phyloP scores from a whole-genome alignment of 2,797 vertebrate genomes.

The Rachycentron canadum region DNA sequence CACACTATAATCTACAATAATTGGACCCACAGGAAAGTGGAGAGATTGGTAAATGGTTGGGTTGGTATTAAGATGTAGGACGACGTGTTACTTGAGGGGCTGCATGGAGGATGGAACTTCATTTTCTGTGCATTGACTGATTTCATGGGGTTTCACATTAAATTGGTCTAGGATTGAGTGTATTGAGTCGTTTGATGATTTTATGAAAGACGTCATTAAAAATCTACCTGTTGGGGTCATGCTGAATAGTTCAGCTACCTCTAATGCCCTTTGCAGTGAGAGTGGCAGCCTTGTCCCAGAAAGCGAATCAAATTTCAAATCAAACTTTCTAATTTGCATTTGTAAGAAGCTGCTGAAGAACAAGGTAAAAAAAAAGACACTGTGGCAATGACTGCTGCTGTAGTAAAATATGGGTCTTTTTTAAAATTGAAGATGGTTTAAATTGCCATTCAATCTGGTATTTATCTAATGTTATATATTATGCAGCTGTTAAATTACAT shows the following conservation, averaged over 20 bases:
- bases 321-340: constrained; percentile 75
- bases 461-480: constrained; percentile 52
- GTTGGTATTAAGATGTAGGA: constrained; percentile 65
- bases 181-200: constrained; percentile 79
- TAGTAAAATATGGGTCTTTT: constrained; percentile 42
- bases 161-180: constrained; percentile 76
- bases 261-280: constrained; percentile 66
- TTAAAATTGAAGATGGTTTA: constrained; percentile 41
- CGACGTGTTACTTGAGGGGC: constrained; percentile 67
- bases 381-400: constrained; percentile 28
- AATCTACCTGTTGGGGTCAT: constrained; percentile 76
- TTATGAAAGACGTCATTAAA: constrained; percentile 79
- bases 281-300: constrained; percentile 57
- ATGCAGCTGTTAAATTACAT: constrained; percentile 26
- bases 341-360: constrained; percentile 60
- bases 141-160: constrained; percentile 79
- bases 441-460: constrained; percentile 31
- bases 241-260: constrained; percentile 67
- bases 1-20: constrained; percentile 54
- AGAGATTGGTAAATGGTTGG: constrained; percentile 54
- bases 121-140: constrained; percentile 78
- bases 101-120: constrained; percentile 68
- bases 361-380: constrained; percentile 62
- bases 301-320: constrained; percentile 79
- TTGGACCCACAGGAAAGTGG: constrained; percentile 56